phyloP scores from a whole-genome alignment of 2,888 invertebrate genomes.

The Alloscopus bannaensis region DNA sequence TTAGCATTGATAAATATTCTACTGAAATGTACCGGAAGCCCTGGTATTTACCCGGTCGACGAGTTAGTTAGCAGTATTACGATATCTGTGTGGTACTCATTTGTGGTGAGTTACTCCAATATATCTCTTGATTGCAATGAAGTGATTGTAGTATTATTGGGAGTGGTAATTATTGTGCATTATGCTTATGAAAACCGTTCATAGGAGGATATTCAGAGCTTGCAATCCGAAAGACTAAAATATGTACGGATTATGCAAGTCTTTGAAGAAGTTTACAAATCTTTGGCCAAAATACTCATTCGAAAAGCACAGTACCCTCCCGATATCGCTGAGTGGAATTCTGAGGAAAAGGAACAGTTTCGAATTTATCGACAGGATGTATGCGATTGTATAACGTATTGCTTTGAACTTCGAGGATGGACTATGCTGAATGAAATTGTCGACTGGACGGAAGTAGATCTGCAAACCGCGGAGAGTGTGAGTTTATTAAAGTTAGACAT shows the following conservation, averaged over 20 bases:
- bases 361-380: slow-evolving; percentile 72
- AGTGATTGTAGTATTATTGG: neutral
- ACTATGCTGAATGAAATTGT: slow-evolving; percentile 71
- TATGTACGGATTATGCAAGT: slow-evolving; percentile 71
- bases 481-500: no score
- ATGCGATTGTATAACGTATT: slow-evolving; percentile 71
- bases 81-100: slow-evolving; percentile 72
- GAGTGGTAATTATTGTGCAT: neutral
- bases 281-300: slow-evolving; percentile 69
- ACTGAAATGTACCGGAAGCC: slow-evolving; percentile 69
- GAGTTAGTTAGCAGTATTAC: slow-evolving; percentile 71
- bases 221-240: slow-evolving; percentile 65
- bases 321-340: slow-evolving; percentile 68
- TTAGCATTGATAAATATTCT: slow-evolving; percentile 67
- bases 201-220: slow-evolving; percentile 70
- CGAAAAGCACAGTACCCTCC: slow-evolving; percentile 69
- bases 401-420: slow-evolving; percentile 71
- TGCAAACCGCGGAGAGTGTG: slow-evolving; percentile 66
- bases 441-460: slow-evolving; percentile 64
- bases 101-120: slow-evolving; percentile 64
- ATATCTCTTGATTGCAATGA: no score
- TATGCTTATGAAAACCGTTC: neutral
- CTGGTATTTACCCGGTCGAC: slow-evolving; percentile 70
- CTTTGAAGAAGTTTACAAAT: slow-evolving; percentile 72
- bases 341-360: slow-evolving; percentile 71